phyloP scores from a whole-genome alignment of 1,140 invertebrate genomes.

The Liolophura sinensis region DNA sequence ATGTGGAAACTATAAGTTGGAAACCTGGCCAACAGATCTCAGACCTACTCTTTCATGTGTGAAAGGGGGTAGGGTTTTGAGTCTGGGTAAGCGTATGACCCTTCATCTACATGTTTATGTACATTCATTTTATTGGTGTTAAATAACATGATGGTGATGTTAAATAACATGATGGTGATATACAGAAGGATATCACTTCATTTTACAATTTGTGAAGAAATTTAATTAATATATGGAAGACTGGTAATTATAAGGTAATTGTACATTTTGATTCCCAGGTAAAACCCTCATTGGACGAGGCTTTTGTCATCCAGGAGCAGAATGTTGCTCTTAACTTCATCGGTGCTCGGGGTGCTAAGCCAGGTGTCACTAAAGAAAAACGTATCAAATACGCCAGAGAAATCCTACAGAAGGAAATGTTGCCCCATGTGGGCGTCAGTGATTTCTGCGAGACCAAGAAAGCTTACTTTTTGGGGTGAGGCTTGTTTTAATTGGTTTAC shows the following conservation, averaged over 20 bases:
- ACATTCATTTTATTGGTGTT: too few relatives aligned
- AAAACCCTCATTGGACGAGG: slow-evolving; percentile 98
- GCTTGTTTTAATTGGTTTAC: neutral
- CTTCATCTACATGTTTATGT: too few relatives aligned
- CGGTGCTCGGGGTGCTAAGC: slow-evolving; percentile 90
- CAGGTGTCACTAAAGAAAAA: slow-evolving; percentile 98
- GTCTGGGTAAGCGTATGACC: too few relatives aligned
- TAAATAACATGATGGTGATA: too few relatives aligned
- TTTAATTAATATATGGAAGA: slow-evolving; percentile 45
- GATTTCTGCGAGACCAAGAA: slow-evolving; percentile 99
- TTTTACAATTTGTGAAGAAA: neutral
- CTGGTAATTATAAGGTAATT: too few relatives aligned
- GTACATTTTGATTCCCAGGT: slow-evolving; percentile 53
- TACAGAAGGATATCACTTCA: too few relatives aligned
- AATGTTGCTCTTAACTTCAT: slow-evolving; percentile 98
- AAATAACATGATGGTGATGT: too few relatives aligned
- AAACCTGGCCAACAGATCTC: too few relatives aligned
- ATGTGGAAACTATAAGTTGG: too few relatives aligned
- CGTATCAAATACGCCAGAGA: slow-evolving; percentile 98
- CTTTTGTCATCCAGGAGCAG: slow-evolving; percentile 99
- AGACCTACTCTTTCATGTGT: too few relatives aligned
- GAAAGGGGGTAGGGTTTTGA: too few relatives aligned
- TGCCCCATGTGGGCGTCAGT: slow-evolving; percentile 97
- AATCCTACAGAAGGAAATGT: slow-evolving; percentile 99
- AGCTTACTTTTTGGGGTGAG: slow-evolving; percentile 89